A percentile compares a stretch with the other conserved stretches of the same genome.
Conservation (phyloP, 2,888 invertebrate species). For the Acleris laterana region DNA sequence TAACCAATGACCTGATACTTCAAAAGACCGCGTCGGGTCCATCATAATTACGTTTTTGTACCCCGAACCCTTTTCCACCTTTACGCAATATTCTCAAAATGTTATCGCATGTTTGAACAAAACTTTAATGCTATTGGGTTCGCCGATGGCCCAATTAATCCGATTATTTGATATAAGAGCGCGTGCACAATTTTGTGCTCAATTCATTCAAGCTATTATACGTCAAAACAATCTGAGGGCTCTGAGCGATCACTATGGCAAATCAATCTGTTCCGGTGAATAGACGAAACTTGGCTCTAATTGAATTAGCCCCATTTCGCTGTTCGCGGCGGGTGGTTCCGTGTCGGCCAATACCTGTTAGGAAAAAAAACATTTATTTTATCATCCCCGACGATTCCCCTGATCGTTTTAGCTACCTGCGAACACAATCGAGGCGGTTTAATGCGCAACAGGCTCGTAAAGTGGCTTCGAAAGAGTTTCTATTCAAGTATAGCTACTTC, state of each 20-base stretch:
- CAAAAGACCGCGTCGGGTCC: not conserved
- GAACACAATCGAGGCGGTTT: slow-evolving; percentile 38
- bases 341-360: slow-evolving; percentile 30
- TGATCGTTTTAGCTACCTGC: slow-evolving; percentile 37
- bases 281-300: slow-evolving; percentile 53
- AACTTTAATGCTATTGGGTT: slow-evolving; percentile 38
- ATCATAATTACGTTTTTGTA: slow-evolving; percentile 16
- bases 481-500: not conserved
- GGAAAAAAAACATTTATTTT: slow-evolving; percentile 39
- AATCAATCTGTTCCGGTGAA: slow-evolving; percentile 45
- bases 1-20: slow-evolving; percentile 10
- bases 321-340: slow-evolving; percentile 1
- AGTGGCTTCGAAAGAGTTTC: slow-evolving; percentile 30
- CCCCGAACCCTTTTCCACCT: slow-evolving; percentile 15
- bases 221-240: slow-evolving; percentile 40
- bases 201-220: slow-evolving; percentile 37
- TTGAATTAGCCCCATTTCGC: slow-evolving; percentile 47
- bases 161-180: slow-evolving; percentile 31
- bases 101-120: slow-evolving; percentile 27
- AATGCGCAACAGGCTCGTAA: slow-evolving; percentile 47
- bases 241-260: slow-evolving; percentile 43
- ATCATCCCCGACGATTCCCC: slow-evolving; percentile 31
- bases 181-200: slow-evolving; percentile 34
- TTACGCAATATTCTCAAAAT: slow-evolving; percentile 22
- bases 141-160: slow-evolving; percentile 36